Base-by-base conservation (phyloP, 2,113 vertebrate species). In the Nesospiza acunhae region DNA sequence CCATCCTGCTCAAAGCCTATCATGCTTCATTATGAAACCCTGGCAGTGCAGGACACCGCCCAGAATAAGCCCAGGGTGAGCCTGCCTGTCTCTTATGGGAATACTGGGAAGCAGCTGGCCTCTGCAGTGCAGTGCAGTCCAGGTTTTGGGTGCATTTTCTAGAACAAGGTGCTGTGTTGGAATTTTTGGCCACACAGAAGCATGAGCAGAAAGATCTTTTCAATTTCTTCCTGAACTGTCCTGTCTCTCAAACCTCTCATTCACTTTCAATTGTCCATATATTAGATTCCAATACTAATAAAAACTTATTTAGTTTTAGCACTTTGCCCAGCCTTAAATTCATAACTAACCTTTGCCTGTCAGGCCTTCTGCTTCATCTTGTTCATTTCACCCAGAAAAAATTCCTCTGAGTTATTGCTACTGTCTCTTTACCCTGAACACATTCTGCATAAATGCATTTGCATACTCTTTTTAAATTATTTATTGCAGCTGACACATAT, bases 221-320 rank as follows among this genome's bases (percentile, higher is more conserved):
- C 14, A 52, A 17, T 64, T 79, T 60, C 31, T 68, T 69, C 27
- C 30, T 56, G 16, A 68, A 33, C 12, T 83, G 3, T 19, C 13
- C 28, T 37, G 3, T 58, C 15, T 77, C 28, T 73, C 41, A 73
- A 52, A 39, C 0, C 0, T 28, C 10, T 35, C 2, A 1, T 55
- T 85, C n/a, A 59, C 31, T 5, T 78, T 47, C 39, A 53, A 19
- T 33, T 2, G 1, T 15, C 42, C 23, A 27, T 26, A 72, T 49
- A 67, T 72, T 59, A 27, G 10, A 53, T 72, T 90, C 75, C 20
- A 68, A 33, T 55, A 42, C 5, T 35, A 75, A 70, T 42, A 59
- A 67, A 76, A 82, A 14, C 0, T 15, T 42, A 21, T 16, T 52
- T 60, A 24, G 16, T 31, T 63, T 75, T n/a, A 66, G 8, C 5